Conservation (phyloP, 2,888 invertebrate genomes). For the Eupithecia subfuscata region DNA sequence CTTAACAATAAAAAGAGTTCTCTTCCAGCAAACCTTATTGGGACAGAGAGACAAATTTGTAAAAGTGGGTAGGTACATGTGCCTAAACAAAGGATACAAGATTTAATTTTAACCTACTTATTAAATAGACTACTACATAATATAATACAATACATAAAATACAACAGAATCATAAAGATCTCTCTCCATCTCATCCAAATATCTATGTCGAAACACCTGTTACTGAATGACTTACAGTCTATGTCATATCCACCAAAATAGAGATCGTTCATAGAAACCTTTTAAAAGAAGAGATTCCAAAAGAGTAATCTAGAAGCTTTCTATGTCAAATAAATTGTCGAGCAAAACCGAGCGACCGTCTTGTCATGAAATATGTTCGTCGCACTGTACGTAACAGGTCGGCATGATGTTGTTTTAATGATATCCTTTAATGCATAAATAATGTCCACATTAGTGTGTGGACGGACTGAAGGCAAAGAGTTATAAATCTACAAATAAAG, state of each 20-base stretch:
- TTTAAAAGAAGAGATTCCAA: not conserved
- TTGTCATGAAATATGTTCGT: slow-evolving; percentile 33
- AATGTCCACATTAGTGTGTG: slow-evolving; percentile 58
- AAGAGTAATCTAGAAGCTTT: not conserved
- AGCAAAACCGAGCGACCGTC: not conserved
- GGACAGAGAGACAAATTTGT: too few relatives aligned
- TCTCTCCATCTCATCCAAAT: too few relatives aligned
- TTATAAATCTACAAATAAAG: not conserved
- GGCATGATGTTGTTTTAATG: slow-evolving; percentile 68
- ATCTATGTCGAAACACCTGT: not conserved
- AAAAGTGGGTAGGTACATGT: too few relatives aligned
- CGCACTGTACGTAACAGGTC: slow-evolving; percentile 40
- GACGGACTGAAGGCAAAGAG: slow-evolving; percentile 25
- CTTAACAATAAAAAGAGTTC: too few relatives aligned
- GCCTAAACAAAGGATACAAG: too few relatives aligned
- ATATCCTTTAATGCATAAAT: slow-evolving; percentile 72
- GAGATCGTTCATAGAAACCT: not conserved
- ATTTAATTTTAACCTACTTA: too few relatives aligned
- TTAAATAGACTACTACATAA: too few relatives aligned
- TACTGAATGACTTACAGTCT: not conserved
- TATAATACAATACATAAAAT: too few relatives aligned
- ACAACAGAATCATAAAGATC: too few relatives aligned
- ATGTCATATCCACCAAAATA: not conserved
- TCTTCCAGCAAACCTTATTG: too few relatives aligned
- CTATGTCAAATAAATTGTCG: not conserved